These are phyloP conservation scores for Sebastes oblongus DNA, from an alignment of 2,797 vertebrate genomes.

Conservation along the genomic window DNA sequence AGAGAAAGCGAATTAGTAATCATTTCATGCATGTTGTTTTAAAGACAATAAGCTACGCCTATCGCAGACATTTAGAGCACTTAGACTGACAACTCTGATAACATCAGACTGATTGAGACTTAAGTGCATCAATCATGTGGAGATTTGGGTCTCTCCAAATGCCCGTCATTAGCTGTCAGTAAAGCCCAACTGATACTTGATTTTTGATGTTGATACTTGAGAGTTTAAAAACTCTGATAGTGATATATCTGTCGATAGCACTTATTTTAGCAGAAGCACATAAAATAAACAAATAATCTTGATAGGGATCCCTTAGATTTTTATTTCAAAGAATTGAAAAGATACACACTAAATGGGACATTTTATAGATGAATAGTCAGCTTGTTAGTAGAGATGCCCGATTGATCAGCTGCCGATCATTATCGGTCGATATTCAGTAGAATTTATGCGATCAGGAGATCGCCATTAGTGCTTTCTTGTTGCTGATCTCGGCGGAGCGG, in stretches of 20 bases:
- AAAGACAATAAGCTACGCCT: not conserved
- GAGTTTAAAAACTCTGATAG: not conserved
- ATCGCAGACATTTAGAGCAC: not conserved
- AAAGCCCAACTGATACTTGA: not conserved
- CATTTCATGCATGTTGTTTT: not conserved
- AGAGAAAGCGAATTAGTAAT: not conserved
- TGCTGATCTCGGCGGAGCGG: no score
- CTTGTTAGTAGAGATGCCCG: not conserved
- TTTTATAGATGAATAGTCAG: not conserved
- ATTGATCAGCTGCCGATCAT: no score
- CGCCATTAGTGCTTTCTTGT: no score
- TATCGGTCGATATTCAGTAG: no score
- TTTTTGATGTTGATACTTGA: not conserved
- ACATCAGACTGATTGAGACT: not conserved
- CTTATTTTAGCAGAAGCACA: not conserved
- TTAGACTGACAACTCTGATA: conserved; percentile 10
- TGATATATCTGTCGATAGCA: not conserved
- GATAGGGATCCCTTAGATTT: not conserved
- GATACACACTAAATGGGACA: not conserved
- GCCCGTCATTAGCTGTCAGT: not conserved
- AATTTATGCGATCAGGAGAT: no score
- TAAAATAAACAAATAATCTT: not conserved
- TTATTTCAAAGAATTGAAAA: not conserved
- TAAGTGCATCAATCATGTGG: conserved; percentile 9
- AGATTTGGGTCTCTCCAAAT: not conserved